A percentile compares a stretch with the other conserved stretches of the same genome.
phyloP scores from a whole-genome alignment of 2,113 vertebrate species.

The Chunga burmeisteri region DNA sequence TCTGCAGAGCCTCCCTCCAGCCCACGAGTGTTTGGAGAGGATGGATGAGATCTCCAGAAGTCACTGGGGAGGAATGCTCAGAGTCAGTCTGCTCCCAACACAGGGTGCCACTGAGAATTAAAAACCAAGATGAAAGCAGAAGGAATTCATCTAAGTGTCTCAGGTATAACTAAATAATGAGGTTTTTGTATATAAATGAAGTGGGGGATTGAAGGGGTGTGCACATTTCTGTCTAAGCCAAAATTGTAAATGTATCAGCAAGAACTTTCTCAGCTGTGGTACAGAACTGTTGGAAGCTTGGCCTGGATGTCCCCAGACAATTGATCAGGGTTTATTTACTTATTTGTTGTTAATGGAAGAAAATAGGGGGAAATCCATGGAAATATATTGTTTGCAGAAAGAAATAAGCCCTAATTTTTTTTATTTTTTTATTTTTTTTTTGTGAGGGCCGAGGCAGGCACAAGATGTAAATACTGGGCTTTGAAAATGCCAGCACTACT shows the following conservation, averaged over 20 bases:
- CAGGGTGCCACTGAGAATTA: not conserved
- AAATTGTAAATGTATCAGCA: not conserved
- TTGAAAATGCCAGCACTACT: not conserved
- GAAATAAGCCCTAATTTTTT: not conserved
- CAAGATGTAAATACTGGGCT: not conserved
- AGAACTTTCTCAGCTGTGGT: not conserved
- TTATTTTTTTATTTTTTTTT: not conserved
- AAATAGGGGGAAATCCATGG: not conserved
- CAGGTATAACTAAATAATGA: not conserved
- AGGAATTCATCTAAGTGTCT: not conserved
- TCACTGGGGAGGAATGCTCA: not conserved
- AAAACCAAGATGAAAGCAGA: not conserved
- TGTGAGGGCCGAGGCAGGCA: rapidly evolving
- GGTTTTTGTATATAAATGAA: not conserved
- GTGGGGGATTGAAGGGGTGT: not conserved
- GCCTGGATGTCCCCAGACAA: not conserved
- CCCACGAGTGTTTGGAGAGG: not conserved
- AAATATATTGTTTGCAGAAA: not conserved
- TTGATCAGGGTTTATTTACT: not conserved
- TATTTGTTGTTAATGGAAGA: not conserved
- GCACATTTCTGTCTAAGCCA: not conserved
- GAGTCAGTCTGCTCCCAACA: not conserved
- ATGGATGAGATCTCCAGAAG: not conserved
- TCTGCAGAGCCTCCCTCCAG: not conserved
- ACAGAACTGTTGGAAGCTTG: not conserved